phyloP scores from a whole-genome alignment of 53 echinoderm and acorn worm genomes.

The Astropecten irregularis region DNA sequence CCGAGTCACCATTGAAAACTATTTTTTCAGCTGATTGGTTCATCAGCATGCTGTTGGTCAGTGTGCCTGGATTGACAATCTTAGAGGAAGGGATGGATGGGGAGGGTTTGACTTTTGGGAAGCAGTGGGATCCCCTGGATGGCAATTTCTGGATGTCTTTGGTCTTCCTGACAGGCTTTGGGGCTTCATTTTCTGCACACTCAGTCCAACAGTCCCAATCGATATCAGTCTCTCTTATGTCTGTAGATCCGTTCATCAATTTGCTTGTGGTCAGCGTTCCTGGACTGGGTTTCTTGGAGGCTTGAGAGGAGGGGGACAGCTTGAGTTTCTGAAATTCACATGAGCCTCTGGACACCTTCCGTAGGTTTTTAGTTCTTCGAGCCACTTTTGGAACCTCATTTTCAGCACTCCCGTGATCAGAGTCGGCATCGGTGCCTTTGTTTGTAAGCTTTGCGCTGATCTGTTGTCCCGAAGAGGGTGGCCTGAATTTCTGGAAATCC shows the following conservation, averaged over 20 bases:
- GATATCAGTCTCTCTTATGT: neutral
- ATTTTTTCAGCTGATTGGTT: neutral
- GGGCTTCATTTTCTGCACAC: constrained; percentile 25
- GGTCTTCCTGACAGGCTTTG: neutral
- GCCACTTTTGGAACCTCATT: neutral
- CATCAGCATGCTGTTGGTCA: neutral
- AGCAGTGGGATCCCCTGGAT: constrained; percentile 7
- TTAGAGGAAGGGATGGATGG: neutral
- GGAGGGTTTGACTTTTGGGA: neutral
- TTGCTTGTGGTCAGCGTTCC: neutral
- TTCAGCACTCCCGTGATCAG: neutral
- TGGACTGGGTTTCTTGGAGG: neutral
- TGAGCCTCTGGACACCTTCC: neutral
- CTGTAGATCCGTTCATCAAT: neutral
- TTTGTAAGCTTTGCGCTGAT: neutral
- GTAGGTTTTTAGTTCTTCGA: neutral
- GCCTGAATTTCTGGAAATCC: constrained; percentile 32
- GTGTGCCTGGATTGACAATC: constrained; percentile 5
- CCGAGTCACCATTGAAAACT: neutral
- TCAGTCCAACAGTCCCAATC: neutral
- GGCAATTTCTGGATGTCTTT: constrained; percentile 5
- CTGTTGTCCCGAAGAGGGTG: neutral
- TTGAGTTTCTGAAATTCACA: neutral
- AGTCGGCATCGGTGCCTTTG: no score
- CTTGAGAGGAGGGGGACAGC: neutral